Conservation (phyloP, 2,888 invertebrate genomes). For the Synanthedon formicaeformis region DNA sequence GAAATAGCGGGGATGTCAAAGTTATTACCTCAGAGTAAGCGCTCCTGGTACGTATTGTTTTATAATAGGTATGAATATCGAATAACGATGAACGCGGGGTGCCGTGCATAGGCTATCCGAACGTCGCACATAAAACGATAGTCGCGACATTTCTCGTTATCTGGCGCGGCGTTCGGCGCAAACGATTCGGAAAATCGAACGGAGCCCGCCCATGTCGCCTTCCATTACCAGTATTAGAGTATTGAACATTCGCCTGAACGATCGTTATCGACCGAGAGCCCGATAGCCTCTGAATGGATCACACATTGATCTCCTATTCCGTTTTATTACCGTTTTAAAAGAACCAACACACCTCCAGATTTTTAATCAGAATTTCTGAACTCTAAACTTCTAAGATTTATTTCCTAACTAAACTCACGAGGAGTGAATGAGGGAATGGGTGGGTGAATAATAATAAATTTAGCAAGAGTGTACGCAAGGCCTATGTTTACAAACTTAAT, state of each 20-base stretch:
- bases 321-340: background rate
- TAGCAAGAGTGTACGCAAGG: too few relatives aligned
- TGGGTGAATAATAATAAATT: too few relatives aligned
- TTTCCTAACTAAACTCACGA: too few relatives aligned
- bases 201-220: constrained; percentile 27
- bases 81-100: background rate
- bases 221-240: constrained; percentile 62
- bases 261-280: constrained; percentile 4
- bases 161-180: constrained; percentile 41
- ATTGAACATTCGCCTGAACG: constrained; percentile 5
- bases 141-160: constrained; percentile 53
- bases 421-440: too few relatives aligned
- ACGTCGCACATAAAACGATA: constrained; percentile 46
- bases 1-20: constrained; percentile 46
- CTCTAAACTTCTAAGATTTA: too few relatives aligned
- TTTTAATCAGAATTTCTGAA: too few relatives aligned
- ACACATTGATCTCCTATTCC: background rate
- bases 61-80: background rate
- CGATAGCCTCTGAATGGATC: background rate
- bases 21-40: constrained; percentile 16
- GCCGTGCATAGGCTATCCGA: background rate
- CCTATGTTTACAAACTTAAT: too few relatives aligned
- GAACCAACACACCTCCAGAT: too few relatives aligned
- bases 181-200: constrained; percentile 66
- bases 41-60: constrained; percentile 37